Percentiles rank a stretch among this genome's conserved stretches.
Conservation (phyloP, 2,888 invertebrate species). For the Acleris sparsana region DNA sequence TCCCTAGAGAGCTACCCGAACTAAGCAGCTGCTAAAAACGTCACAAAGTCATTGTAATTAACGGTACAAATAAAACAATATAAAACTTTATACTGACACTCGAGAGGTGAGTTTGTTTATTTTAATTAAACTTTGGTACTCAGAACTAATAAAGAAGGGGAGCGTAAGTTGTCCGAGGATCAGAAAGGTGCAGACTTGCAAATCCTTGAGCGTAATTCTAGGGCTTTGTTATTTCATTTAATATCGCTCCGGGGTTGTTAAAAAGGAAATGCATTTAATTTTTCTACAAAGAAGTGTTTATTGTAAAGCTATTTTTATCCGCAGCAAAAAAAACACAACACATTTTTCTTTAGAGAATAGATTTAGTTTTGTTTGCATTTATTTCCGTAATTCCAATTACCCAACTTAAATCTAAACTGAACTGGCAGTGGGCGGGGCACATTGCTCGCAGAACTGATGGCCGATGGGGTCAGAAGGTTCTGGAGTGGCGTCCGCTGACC, state of each 20-base stretch:
- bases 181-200: neutral
- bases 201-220: neutral
- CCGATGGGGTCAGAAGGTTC: too few relatives aligned
- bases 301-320: too few relatives aligned
- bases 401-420: too few relatives aligned
- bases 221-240: neutral
- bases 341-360: too few relatives aligned
- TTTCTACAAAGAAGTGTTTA: too few relatives aligned
- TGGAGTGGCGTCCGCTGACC: too few relatives aligned
- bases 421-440: too few relatives aligned
- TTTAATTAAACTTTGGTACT: slow-evolving; percentile 29
- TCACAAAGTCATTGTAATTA: slow-evolving; percentile 24
- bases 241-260: neutral
- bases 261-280: too few relatives aligned
- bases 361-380: too few relatives aligned
- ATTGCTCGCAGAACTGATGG: too few relatives aligned
- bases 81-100: slow-evolving; percentile 34
- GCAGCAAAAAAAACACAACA: too few relatives aligned
- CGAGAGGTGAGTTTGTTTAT: slow-evolving; percentile 27
- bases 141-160: slow-evolving; percentile 25
- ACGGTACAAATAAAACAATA: slow-evolving; percentile 31
- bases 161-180: slow-evolving; percentile 1
- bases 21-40: slow-evolving; percentile 23
- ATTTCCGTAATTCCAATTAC: too few relatives aligned
- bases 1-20: neutral